These are phyloP conservation scores for Oryzias woworae DNA, from an alignment of 2,113 vertebrate species.

Conservation along the genomic window DNA sequence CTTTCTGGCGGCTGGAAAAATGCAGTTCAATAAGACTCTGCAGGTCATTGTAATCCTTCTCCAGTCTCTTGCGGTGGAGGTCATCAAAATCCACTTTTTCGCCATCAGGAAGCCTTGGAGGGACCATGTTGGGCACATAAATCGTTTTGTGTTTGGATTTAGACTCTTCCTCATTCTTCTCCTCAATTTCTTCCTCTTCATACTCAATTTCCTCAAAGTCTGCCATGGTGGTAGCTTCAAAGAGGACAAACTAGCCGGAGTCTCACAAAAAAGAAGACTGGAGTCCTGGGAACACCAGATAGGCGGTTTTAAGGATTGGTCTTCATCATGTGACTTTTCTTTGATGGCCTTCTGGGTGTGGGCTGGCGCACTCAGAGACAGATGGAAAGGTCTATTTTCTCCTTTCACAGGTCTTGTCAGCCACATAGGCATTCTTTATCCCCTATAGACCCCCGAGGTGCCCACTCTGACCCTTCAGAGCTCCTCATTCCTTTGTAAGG, in stretches of 20 bases:
- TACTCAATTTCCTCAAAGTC: constrained; percentile 65
- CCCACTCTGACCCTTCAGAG: constrained; percentile 49
- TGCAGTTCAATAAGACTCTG: constrained; percentile 91
- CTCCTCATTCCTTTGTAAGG: constrained; percentile 76
- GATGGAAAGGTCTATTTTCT: constrained; percentile 80
- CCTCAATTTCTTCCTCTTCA: constrained; percentile 27
- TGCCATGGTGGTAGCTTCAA: constrained; percentile 67
- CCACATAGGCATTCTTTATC: constrained; percentile 34
- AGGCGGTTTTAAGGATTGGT: constrained; percentile 59
- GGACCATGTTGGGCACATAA: constrained; percentile 88
- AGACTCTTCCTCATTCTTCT: constrained; percentile 51
- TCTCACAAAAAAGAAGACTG: constrained; percentile 16
- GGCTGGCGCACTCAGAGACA: constrained; percentile 65
- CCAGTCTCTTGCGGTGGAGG: constrained; percentile 92
- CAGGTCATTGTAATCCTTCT: constrained; percentile 93
- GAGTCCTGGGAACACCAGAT: background rate
- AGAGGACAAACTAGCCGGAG: constrained; percentile 36
- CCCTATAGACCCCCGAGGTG: constrained; percentile 37
- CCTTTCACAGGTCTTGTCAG: constrained; percentile 57
- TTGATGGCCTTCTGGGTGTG: constrained; percentile 35
- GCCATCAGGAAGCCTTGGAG: constrained; percentile 93
- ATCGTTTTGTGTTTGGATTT: constrained; percentile 82
- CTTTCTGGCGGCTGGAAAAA: constrained; percentile 93
- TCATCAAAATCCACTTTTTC: constrained; percentile 97
- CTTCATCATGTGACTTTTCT: constrained; percentile 64